Percentiles rank a stretch among this genome's conserved stretches.
Conservation (phyloP, 2,113 vertebrate species). For the Ammospiza caudacuta region DNA sequence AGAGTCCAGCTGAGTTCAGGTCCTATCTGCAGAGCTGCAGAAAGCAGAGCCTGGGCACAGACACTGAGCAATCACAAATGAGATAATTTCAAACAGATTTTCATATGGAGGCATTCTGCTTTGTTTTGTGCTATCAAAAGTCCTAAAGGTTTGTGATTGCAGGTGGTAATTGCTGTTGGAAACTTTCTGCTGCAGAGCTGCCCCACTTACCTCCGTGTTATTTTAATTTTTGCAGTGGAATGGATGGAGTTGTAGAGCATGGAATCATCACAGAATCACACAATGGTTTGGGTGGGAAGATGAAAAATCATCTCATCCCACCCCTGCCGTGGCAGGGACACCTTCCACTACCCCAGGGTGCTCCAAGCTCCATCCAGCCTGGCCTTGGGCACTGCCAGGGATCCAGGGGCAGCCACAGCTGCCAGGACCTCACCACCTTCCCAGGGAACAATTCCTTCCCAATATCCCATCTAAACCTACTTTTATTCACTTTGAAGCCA, state of each 20-base stretch:
- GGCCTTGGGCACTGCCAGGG: not conserved
- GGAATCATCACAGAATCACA: not conserved
- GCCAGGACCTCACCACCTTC: no score
- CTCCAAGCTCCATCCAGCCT: not conserved
- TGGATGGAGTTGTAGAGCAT: not conserved
- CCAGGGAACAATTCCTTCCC: rapidly evolving
- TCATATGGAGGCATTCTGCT: not conserved
- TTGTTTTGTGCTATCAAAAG: not conserved
- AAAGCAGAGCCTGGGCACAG: not conserved
- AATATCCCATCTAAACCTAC: no score
- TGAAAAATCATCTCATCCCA: rapidly evolving
- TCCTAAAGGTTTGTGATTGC: not conserved
- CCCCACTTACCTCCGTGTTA: rapidly evolving
- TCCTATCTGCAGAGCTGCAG: not conserved
- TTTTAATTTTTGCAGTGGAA: not conserved
- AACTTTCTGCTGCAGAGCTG: not conserved
- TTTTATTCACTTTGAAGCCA: no score
- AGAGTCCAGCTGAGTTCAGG: not conserved
- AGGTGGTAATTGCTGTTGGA: not conserved
- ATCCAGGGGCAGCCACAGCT: not conserved
- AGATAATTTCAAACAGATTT: not conserved
- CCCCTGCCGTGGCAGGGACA: not conserved
- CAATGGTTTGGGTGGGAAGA: not conserved
- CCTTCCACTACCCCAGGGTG: not conserved
- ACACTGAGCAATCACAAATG: not conserved